Evolutionary conservation across 2,113 vertebrate genomes (phyloP), one percentile per base, ranked within the genome.

Genomic region (Xenopus laevis): DNA sequence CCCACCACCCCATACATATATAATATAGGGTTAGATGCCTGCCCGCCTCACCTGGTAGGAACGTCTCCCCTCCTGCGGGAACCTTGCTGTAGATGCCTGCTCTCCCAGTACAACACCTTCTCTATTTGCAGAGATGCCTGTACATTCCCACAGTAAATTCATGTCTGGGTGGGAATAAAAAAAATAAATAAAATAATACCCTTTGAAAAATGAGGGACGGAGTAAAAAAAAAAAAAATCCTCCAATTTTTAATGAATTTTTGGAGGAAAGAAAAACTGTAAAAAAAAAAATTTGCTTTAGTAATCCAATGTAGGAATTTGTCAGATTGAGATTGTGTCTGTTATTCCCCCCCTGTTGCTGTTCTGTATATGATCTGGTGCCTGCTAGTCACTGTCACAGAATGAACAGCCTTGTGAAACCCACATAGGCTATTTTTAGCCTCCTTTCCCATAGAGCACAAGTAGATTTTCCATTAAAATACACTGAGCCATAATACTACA

Each of bases 341-440:
- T 68, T 18, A 55, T 65, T 44, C 21, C 60, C 15, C 17, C 50
- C 61, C 67, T 12, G 23, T 68, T 70, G 71, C 50, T 68, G 65
- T 59, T 58, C 21, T 70, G 66, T 65, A 53, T 75, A 67, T 65
- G 65, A 23, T 50, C 20, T 70, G 67, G 30, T 61, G 40, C 68
- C 58, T 71, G 58, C 77, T 62, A 71, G 61, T 61, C 27, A 75
- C 72, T 68, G 57, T 68, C 77, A 78, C 47, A 78, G 77, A 71
- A 62, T 33, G 65, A 62, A 61, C 7, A 68, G 65, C 65, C 50
- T 71, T 72, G 65, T 18, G 77, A 64, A 71, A 72, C 77, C 58
- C 77, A 20, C 58, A 13, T 18, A 16, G 12, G 63, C 72, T 79
- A 76, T 80, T 80, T 80, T 80, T 80, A 78, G 72, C 46, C 79